These are phyloP conservation scores for Incurvaria masculella DNA, from an alignment of 2,888 invertebrate genomes.

Conservation along the genomic window DNA sequence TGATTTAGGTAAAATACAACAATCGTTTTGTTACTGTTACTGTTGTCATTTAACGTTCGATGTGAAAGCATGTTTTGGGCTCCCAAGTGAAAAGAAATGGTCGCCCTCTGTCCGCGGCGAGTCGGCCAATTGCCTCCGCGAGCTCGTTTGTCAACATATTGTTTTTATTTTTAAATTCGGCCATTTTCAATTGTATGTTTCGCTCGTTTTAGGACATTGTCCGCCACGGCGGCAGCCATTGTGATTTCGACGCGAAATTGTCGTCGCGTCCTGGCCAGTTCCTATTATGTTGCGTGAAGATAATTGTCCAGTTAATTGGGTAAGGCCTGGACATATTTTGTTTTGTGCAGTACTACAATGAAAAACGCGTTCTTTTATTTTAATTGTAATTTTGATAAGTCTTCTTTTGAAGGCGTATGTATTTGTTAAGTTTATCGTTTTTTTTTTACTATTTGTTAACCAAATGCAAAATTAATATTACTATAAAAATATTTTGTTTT, in stretches of 20 bases:
- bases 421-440: too few relatives aligned
- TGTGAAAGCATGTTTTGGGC: too few relatives aligned
- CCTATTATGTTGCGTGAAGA: conserved; percentile 15
- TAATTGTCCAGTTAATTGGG: conserved; percentile 51
- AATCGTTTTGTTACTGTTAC: too few relatives aligned
- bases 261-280: not conserved
- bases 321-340: conserved; percentile 21
- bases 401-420: too few relatives aligned
- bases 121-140: conserved; percentile 6
- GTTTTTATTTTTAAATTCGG: conserved; percentile 34
- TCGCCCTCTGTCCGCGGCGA: conserved; percentile 4
- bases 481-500: too few relatives aligned
- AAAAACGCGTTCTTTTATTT: not conserved
- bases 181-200: conserved; percentile 16
- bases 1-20: too few relatives aligned
- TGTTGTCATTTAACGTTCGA: too few relatives aligned
- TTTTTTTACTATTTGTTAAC: too few relatives aligned
- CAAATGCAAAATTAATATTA: too few relatives aligned
- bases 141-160: conserved; percentile 34
- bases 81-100: too few relatives aligned
- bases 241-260: conserved; percentile 26
- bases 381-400: too few relatives aligned
- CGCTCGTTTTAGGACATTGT: conserved; percentile 19
- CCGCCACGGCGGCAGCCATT: conserved; percentile 21
- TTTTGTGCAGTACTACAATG: not conserved